Evolutionary conservation across 2,797 vertebrate species (phyloP).

Genomic region (Gouania willdenowi): DNA sequence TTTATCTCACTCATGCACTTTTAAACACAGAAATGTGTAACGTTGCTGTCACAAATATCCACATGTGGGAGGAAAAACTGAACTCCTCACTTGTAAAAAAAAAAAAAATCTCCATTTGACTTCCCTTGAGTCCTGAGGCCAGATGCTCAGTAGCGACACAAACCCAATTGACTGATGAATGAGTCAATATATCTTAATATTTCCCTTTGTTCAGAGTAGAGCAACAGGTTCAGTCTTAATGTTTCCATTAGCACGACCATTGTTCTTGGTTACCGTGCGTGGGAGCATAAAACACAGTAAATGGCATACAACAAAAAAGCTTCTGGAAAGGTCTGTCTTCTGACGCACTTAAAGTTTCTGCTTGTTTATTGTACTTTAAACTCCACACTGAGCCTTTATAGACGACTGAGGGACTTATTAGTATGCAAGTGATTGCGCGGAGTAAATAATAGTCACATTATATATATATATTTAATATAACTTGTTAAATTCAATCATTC

Average conservation of each 20-base stretch:
- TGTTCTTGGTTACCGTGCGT: slow-evolving; percentile 22
- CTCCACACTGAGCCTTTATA: too few relatives aligned
- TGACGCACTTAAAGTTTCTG: too few relatives aligned
- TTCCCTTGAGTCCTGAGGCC: slow-evolving; percentile 24
- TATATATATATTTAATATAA: too few relatives aligned
- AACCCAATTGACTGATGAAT: slow-evolving; percentile 35
- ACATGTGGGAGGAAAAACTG: not conserved
- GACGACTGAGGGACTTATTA: too few relatives aligned
- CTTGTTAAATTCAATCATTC: too few relatives aligned
- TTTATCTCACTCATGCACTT: not conserved
- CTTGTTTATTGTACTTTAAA: too few relatives aligned
- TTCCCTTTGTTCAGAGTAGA: slow-evolving; percentile 38
- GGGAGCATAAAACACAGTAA: slow-evolving; percentile 16
- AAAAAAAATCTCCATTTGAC: too few relatives aligned
- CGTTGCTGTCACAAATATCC: not conserved
- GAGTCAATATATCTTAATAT: slow-evolving; percentile 25
- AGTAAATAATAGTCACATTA: too few relatives aligned
- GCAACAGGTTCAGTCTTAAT: slow-evolving; percentile 30
- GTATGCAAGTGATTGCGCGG: not conserved
- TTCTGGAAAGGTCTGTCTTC: slow-evolving; percentile 31
- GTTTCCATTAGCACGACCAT: slow-evolving; percentile 42
- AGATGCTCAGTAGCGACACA: slow-evolving; percentile 30
- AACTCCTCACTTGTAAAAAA: too few relatives aligned
- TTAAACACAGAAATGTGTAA: slow-evolving; percentile 10
- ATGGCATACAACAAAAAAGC: slow-evolving; percentile 15